A percentile compares a stretch with the other conserved stretches of the same genome.
Evolutionary conservation across 2,113 vertebrate species (phyloP).

Genomic region (Lagopus muta): DNA sequence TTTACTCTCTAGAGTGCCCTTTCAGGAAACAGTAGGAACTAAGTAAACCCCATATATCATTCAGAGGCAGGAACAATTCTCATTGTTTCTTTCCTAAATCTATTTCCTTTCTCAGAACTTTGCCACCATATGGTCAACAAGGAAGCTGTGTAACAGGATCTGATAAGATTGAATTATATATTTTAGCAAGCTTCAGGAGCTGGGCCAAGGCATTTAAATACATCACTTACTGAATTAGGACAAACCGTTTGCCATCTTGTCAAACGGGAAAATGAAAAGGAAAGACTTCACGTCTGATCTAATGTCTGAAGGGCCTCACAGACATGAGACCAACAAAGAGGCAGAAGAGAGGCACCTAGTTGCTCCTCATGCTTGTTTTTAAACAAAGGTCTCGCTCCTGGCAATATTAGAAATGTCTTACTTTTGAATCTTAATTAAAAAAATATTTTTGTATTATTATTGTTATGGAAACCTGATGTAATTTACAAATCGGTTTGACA

Average conservation of each 20-base stretch:
- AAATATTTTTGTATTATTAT: background rate
- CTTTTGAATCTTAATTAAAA: background rate
- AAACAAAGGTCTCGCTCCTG: background rate
- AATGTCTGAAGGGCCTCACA: background rate
- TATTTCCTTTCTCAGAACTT: constrained; percentile 66
- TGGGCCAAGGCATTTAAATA: background rate
- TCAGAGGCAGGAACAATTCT: constrained; percentile 56
- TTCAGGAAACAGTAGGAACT: constrained; percentile 65
- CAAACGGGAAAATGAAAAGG: background rate
- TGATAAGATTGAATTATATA: constrained; percentile 10
- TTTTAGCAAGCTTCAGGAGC: constrained; percentile 6
- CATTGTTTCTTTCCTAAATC: constrained; percentile 58
- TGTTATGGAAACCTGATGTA: background rate
- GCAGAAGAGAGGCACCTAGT: background rate
- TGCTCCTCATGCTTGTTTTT: background rate
- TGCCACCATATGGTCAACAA: constrained; percentile 36
- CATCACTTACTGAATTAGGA: background rate
- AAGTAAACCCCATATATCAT: constrained; percentile 65
- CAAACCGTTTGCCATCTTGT: background rate
- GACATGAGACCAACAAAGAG: background rate
- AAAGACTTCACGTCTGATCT: background rate
- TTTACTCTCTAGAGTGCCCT: constrained; percentile 64
- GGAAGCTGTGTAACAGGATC: constrained; percentile 12
- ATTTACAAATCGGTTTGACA: background rate
- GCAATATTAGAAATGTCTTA: background rate